Conservation (phyloP, 1,140 invertebrate genomes). For the Sarcophaga bullata region DNA sequence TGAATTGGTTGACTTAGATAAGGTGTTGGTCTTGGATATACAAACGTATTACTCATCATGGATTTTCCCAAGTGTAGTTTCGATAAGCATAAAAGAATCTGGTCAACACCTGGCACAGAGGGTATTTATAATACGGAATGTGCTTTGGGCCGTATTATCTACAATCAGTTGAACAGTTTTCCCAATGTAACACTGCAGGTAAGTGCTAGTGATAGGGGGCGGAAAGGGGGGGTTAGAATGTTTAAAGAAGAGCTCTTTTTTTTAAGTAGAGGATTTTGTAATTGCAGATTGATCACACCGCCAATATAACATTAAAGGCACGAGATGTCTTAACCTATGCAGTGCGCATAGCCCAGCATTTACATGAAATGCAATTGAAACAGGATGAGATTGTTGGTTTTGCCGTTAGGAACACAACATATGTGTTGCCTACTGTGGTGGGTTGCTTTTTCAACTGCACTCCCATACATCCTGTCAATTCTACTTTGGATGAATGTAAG, state of each 20-base stretch:
- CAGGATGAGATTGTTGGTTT: conserved; percentile 58
- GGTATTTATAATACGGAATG: background rate
- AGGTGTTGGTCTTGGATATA: no score
- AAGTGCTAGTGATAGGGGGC: background rate
- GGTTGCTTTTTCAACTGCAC: conserved; percentile 57
- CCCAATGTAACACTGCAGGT: conserved; percentile 27
- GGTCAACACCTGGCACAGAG: background rate
- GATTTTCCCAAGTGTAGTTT: background rate
- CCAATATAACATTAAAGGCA: conserved; percentile 52
- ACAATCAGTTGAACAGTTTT: background rate
- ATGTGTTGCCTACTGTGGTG: conserved; percentile 54
- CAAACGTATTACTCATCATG: background rate
- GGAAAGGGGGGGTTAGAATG: no score
- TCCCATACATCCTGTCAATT: conserved; percentile 55
- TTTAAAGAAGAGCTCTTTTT: no score
- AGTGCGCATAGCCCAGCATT: conserved; percentile 55
- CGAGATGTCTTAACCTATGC: conserved; percentile 51
- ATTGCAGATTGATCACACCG: conserved; percentile 50
- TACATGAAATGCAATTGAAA: conserved; percentile 52
- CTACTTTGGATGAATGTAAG: conserved; percentile 53
- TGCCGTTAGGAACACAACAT: conserved; percentile 54
- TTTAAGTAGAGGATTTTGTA: background rate
- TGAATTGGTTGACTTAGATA: background rate
- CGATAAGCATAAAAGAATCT: conserved; percentile 16
- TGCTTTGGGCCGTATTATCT: conserved; percentile 12